Percentiles rank a stretch among this genome's conserved stretches.
These are phyloP conservation scores for Campaea margaritaria DNA, from an alignment of 2,888 invertebrate species.

Conservation along the genomic window DNA sequence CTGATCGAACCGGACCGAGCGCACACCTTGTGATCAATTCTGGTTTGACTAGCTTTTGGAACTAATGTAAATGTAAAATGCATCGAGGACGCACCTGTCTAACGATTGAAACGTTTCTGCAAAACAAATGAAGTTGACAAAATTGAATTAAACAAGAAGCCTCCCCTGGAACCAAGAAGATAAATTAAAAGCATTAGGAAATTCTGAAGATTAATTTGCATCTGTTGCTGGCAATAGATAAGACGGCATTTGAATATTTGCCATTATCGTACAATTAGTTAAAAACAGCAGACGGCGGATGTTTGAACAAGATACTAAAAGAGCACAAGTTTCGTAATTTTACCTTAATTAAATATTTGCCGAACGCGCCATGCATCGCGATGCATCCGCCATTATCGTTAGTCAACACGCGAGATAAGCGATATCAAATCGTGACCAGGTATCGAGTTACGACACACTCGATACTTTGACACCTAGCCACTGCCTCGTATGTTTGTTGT, in stretches of 20 bases:
- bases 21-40: constrained; percentile 34
- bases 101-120: constrained; percentile 13
- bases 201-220: constrained; percentile 29
- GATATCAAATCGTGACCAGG: constrained; percentile 73
- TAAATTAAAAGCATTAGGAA: constrained; percentile 18
- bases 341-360: constrained; percentile 70
- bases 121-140: constrained; percentile 13
- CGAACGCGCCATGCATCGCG: constrained; percentile 70
- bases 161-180: constrained; percentile 7
- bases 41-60: constrained; percentile 4
- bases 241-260: constrained; percentile 16
- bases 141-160: constrained; percentile 5
- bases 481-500: constrained; percentile 61
- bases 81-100: constrained; percentile 20
- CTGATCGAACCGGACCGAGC: constrained; percentile 26
- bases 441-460: constrained; percentile 75
- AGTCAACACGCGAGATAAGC: constrained; percentile 71
- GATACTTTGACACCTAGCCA: constrained; percentile 74
- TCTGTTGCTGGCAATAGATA: constrained; percentile 21
- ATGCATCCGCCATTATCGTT: constrained; percentile 70
- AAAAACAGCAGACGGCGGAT: constrained; percentile 33
- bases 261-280: constrained; percentile 23
- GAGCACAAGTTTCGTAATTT: constrained; percentile 44
- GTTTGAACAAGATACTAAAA: constrained; percentile 31
- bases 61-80: constrained; percentile 16